phyloP scores from a whole-genome alignment of 1,140 invertebrate genomes.

The Aphidius gifuensis region DNA sequence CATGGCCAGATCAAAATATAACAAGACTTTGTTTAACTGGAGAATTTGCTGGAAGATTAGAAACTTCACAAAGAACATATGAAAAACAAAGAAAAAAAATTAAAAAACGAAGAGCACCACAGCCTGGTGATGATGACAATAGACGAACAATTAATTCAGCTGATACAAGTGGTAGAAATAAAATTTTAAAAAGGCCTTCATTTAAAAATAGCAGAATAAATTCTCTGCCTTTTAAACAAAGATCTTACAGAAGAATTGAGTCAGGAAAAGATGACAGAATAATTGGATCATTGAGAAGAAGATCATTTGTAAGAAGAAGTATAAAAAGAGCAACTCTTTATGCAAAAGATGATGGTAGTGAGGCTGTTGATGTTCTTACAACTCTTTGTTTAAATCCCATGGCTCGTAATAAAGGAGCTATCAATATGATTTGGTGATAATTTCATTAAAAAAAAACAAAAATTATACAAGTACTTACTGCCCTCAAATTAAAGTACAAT shows the following conservation, averaged over 20 bases:
- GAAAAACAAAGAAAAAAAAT: not conserved
- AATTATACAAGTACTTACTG: not conserved
- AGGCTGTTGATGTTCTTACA: conserved; percentile 44
- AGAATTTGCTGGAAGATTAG: not conserved
- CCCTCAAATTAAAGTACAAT: no score
- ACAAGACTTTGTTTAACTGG: conserved; percentile 20
- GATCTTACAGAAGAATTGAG: conserved; percentile 27
- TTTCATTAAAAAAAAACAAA: not conserved
- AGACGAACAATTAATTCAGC: not conserved
- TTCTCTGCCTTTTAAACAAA: conserved; percentile 8
- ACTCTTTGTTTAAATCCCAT: conserved; percentile 49
- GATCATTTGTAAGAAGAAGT: conserved; percentile 25
- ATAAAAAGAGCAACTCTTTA: conserved; percentile 48
- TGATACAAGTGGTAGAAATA: not conserved
- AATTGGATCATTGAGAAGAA: conserved; percentile 13
- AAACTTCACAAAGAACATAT: conserved; percentile 1
- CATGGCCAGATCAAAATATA: conserved; percentile 31
- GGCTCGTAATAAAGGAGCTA: conserved; percentile 40
- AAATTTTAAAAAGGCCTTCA: conserved; percentile 13
- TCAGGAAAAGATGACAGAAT: not conserved
- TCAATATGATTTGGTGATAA: conserved; percentile 51
- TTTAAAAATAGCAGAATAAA: not conserved
- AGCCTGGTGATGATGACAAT: not conserved
- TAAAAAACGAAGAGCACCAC: not conserved
- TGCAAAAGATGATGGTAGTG: conserved; percentile 47